Conservation (phyloP, 2,888 invertebrate genomes). For the Ypsolopha scabrella region DNA sequence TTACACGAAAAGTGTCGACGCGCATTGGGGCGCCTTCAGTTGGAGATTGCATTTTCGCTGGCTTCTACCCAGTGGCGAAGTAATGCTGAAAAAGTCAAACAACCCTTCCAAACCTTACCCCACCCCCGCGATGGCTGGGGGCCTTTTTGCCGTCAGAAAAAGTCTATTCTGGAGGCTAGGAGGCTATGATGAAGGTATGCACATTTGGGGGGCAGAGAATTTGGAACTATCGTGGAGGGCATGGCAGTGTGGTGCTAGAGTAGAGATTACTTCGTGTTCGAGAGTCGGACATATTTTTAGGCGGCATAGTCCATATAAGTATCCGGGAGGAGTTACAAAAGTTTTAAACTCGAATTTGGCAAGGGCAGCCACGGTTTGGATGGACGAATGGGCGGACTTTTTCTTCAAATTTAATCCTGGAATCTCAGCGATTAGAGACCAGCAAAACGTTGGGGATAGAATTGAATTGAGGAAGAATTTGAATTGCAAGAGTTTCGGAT, state of each 20-base stretch:
- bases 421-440: slow-evolving; percentile 67
- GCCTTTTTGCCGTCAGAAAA: slow-evolving; percentile 89
- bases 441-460: slow-evolving; percentile 74
- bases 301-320: slow-evolving; percentile 94
- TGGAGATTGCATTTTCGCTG: slow-evolving; percentile 96
- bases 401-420: slow-evolving; percentile 88
- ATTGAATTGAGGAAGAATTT: slow-evolving; percentile 77
- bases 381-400: slow-evolving; percentile 97
- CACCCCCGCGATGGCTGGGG: slow-evolving; percentile 95
- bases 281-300: slow-evolving; percentile 95
- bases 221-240: slow-evolving; percentile 96
- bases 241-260: slow-evolving; percentile 94
- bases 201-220: slow-evolving; percentile 99
- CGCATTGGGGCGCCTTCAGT: slow-evolving; percentile 98
- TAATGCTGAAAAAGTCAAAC: slow-evolving; percentile 71
- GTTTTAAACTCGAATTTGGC: slow-evolving; percentile 93
- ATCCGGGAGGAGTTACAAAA: slow-evolving; percentile 90
- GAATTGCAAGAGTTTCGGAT: slow-evolving; percentile 88
- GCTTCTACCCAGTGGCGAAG: slow-evolving; percentile 79
- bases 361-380: slow-evolving; percentile 95
- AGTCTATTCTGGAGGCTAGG: slow-evolving; percentile 90
- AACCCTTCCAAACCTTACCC: slow-evolving; percentile 78
- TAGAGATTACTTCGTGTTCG: slow-evolving; percentile 93
- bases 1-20: slow-evolving; percentile 93
- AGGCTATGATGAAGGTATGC: slow-evolving; percentile 77